A percentile compares a stretch with the other conserved stretches of the same genome.
phyloP scores from a whole-genome alignment of 2,113 vertebrate genomes.

The Syngnathoides biaculeatus region DNA sequence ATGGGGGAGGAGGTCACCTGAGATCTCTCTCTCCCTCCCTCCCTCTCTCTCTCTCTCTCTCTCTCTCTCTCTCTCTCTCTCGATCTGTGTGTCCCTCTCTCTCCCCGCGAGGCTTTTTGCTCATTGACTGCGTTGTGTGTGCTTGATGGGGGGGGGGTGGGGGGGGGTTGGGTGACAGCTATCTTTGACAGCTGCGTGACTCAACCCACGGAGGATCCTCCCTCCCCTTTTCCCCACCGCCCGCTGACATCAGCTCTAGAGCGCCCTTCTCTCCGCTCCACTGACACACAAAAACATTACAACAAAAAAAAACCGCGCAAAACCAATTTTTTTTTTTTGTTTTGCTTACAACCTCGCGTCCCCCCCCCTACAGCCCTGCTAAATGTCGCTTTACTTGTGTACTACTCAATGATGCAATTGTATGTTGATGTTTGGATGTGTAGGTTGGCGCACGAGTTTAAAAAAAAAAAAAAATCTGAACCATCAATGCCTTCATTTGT shows the following conservation, averaged over 20 bases:
- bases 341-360: background rate
- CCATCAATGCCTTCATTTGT: constrained; percentile 63
- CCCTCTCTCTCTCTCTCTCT: constrained; percentile 51
- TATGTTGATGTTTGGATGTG: background rate
- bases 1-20: constrained; percentile 58
- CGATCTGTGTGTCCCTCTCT: background rate
- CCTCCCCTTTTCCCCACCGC: constrained; percentile 59
- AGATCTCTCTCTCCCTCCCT: constrained; percentile 59
- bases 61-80: constrained; percentile 40
- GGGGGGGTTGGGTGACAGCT: constrained; percentile 79
- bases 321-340: background rate
- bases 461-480: constrained; percentile 40
- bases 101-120: constrained; percentile 6
- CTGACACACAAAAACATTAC: constrained; percentile 49
- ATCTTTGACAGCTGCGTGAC: constrained; percentile 83
- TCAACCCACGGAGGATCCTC: constrained; percentile 73
- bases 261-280: constrained; percentile 44
- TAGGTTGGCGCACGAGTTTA: constrained; percentile 35
- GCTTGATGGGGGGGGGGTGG: constrained; percentile 77
- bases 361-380: background rate
- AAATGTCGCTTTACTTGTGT: background rate
- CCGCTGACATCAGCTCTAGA: constrained; percentile 71
- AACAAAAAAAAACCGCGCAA: constrained; percentile 17
- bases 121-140: constrained; percentile 62
- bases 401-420: background rate